Conservation (phyloP, 2,888 invertebrate species). For the Catocala nupta region DNA sequence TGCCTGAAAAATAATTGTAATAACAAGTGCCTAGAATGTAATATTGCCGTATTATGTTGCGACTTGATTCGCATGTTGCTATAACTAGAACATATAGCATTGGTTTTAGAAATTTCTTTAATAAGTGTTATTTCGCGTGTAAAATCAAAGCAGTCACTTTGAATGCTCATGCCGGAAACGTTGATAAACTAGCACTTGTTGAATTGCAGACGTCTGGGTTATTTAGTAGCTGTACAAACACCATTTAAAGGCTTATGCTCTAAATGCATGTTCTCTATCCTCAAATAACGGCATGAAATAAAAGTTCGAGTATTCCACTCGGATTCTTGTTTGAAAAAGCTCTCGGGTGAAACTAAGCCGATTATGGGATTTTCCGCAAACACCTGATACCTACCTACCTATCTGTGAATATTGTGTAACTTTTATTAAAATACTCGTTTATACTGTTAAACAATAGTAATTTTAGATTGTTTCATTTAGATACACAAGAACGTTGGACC, state of each 20-base stretch:
- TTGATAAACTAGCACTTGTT: slow-evolving; percentile 10
- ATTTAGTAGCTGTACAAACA: background rate
- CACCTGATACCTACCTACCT: background rate
- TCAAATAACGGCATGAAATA: too few species aligned
- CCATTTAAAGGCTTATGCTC: background rate
- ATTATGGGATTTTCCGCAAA: background rate
- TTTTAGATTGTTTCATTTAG: slow-evolving; percentile 9
- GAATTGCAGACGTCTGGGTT: background rate
- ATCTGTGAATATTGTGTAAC: slow-evolving; percentile 2
- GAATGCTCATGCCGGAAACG: slow-evolving; percentile 18
- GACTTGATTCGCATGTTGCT: background rate
- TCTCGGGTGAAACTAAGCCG: background rate
- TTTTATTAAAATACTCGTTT: slow-evolving; percentile 4
- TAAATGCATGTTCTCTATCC: too few species aligned
- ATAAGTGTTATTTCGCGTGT: background rate
- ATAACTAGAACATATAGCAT: too few species aligned
- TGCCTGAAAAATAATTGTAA: too few species aligned
- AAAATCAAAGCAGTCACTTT: slow-evolving; percentile 3
- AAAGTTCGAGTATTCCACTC: too few species aligned
- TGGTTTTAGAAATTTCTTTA: background rate
- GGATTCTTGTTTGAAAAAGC: too few species aligned
- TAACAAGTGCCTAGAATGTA: too few species aligned
- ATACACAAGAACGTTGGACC: background rate
- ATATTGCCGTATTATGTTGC: too few species aligned
- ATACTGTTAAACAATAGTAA: slow-evolving; percentile 7